Conservation (phyloP, 1,140 invertebrate genomes). For the Dinoponera quadriceps region DNA sequence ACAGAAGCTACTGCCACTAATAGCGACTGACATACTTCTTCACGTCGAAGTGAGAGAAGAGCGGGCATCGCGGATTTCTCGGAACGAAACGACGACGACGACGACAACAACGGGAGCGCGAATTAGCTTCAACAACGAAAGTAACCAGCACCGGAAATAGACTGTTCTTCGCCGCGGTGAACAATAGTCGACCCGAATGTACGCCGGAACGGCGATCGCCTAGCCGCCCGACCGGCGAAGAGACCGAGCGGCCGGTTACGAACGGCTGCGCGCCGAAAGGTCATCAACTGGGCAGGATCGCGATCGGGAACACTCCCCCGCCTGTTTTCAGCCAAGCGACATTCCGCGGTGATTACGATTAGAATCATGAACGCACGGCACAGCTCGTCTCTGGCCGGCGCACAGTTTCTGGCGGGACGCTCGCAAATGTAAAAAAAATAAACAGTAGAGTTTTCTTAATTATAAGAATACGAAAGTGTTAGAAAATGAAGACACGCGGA, state of each 20-base stretch:
- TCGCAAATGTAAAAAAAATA: background rate
- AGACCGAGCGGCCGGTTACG: conserved; percentile 57
- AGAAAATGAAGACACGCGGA: background rate
- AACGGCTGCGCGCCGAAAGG: conserved; percentile 59
- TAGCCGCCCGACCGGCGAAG: conserved; percentile 49
- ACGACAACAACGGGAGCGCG: background rate
- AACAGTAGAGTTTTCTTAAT: background rate
- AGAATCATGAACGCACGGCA: conserved; percentile 72
- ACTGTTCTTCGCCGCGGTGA: conserved; percentile 66
- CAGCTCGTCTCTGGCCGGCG: conserved; percentile 40
- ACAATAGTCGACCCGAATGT: conserved; percentile 76
- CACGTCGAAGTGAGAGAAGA: conserved; percentile 1
- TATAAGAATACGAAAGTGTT: background rate
- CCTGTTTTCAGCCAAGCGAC: conserved; percentile 26
- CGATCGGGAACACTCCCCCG: conserved; percentile 26
- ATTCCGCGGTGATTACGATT: conserved; percentile 68
- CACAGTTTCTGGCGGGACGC: background rate
- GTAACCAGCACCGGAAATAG: conserved; percentile 73
- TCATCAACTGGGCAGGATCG: conserved; percentile 54
- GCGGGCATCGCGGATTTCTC: conserved; percentile 10
- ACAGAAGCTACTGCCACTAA: conserved; percentile 44
- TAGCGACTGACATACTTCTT: conserved; percentile 65
- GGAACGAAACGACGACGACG: conserved; percentile 21
- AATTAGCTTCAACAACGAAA: conserved; percentile 24
- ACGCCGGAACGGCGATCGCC: conserved; percentile 63